A percentile compares a stretch with the other conserved stretches of the same genome.
phyloP scores from a whole-genome alignment of 1,140 invertebrate genomes.

The Piezodorus guildinii region DNA sequence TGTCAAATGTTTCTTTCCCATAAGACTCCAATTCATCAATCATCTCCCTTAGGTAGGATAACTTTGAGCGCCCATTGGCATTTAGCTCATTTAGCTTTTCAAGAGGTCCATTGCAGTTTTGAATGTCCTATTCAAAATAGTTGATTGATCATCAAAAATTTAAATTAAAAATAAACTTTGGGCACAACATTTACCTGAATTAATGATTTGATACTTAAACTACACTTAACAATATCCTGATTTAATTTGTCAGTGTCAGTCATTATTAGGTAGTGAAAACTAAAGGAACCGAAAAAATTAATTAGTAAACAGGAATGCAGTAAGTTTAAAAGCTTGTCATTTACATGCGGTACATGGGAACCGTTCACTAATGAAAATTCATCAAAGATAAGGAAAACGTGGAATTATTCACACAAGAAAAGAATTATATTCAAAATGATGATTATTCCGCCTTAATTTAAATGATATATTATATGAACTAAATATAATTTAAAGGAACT shows the following conservation, averaged over 20 bases:
- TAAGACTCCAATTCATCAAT: slow-evolving; percentile 53
- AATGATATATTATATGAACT: no score
- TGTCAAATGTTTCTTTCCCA: slow-evolving; percentile 45
- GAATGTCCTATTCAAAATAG: slow-evolving; percentile 17
- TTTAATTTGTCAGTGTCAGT: slow-evolving; percentile 29
- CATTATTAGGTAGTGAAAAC: no score
- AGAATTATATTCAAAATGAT: no score
- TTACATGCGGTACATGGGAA: not conserved
- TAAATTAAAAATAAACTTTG: not conserved
- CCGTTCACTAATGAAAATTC: not conserved
- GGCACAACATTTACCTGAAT: slow-evolving; percentile 51
- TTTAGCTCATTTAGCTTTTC: slow-evolving; percentile 57
- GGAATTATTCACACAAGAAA: no score
- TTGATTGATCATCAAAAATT: not conserved
- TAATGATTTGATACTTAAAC: slow-evolving; percentile 59
- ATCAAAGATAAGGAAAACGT: no score
- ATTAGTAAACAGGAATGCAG: not conserved
- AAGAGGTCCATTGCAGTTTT: slow-evolving; percentile 40
- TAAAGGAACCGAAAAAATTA: not conserved
- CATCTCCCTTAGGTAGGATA: slow-evolving; percentile 49
- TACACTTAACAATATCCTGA: slow-evolving; percentile 55
- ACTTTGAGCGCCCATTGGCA: slow-evolving; percentile 52
- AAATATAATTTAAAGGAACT: no score
- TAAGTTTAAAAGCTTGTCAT: not conserved
- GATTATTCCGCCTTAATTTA: no score